Conservation (phyloP, 2,888 invertebrate genomes). For the Oscheius sp. region DNA sequence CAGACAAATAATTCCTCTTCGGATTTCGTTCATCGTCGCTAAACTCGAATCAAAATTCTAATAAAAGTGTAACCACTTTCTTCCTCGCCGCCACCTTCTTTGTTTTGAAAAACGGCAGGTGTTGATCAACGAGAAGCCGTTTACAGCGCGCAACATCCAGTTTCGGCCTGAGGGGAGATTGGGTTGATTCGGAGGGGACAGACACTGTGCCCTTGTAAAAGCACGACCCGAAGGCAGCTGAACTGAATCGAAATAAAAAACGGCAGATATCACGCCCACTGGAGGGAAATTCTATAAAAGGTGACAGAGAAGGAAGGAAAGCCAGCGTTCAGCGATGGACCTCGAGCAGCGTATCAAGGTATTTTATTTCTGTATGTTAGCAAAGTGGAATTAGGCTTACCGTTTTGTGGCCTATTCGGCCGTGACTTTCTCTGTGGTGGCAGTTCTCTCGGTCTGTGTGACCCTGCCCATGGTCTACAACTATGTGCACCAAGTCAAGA, state of each 20-base stretch:
- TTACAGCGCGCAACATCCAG: slow-evolving; percentile 4
- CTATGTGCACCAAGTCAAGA: slow-evolving; percentile 55
- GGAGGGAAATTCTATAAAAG: not conserved
- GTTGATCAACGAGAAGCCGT: not conserved
- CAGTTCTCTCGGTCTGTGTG: slow-evolving; percentile 27
- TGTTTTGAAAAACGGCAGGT: slow-evolving; percentile 6
- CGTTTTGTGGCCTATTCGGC: slow-evolving; percentile 28
- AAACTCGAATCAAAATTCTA: too few relatives aligned
- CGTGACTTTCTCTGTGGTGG: slow-evolving; percentile 27
- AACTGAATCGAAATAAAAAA: slow-evolving; percentile 18
- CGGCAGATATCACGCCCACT: not conserved
- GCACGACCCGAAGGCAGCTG: not conserved
- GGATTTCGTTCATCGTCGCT: too few relatives aligned
- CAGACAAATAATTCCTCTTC: too few relatives aligned
- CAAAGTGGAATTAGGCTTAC: slow-evolving; percentile 11
- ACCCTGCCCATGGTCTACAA: slow-evolving; percentile 28
- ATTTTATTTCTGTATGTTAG: not conserved
- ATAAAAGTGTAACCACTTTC: not conserved
- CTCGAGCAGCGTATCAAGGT: slow-evolving; percentile 26
- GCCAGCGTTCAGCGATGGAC: slow-evolving; percentile 17
- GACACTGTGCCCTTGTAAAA: slow-evolving; percentile 15
- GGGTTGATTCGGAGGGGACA: slow-evolving; percentile 1
- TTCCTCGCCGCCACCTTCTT: not conserved
- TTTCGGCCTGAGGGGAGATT: not conserved
- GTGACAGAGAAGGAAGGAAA: not conserved